Base-by-base conservation (phyloP, 2,888 invertebrate species). In the Spodoptera littoralis region DNA sequence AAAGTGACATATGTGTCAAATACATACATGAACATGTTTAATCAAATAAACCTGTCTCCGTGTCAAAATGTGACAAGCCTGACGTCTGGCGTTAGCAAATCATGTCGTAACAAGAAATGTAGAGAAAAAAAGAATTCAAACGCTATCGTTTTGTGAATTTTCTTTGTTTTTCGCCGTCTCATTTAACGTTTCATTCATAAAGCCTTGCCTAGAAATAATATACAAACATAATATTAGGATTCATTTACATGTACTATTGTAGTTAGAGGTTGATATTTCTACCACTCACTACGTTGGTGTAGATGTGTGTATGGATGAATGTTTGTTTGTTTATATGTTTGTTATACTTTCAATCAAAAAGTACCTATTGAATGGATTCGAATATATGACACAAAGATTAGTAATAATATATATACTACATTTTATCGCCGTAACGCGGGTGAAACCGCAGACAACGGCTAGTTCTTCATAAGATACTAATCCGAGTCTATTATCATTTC, bases 1-100 rank as follows among this genome's bases (percentile, higher is more conserved):
- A 36, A 42, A 49, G 22, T 44, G 68, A 30, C 30, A 56, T 8
- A 9, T 27, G 46, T 12, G 41, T 49, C 48, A 43, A 4, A 51
- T n/a, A 43, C 45, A 48, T 24, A 43, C 24, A n/a, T 11, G 2
- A 3, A 18, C 41, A 51, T 45, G 41, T 49, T 45, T 41, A 70
- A 65, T 58, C 54, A 57, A 62, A 56, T 52, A 67, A 72, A 67
- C 52, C 50, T 70, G 50, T 62, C 70, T 62, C 51, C 42, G 42
- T 59, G 64, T 68, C 50, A 62, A 47, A 27, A 60, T 64, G 46
- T 65, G 60, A 56, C 71, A 61, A 22, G 11, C 51, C 55, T 70
- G 63, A 56, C 71, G 57, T 65, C 57, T 46, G 47, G 55, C 42
- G 60, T 62, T 59, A 69, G 46, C 50, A 36, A 72, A 76, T 66